Base-by-base conservation (phyloP, 2,113 vertebrate genomes). In the Paralichthys olivaceus region DNA sequence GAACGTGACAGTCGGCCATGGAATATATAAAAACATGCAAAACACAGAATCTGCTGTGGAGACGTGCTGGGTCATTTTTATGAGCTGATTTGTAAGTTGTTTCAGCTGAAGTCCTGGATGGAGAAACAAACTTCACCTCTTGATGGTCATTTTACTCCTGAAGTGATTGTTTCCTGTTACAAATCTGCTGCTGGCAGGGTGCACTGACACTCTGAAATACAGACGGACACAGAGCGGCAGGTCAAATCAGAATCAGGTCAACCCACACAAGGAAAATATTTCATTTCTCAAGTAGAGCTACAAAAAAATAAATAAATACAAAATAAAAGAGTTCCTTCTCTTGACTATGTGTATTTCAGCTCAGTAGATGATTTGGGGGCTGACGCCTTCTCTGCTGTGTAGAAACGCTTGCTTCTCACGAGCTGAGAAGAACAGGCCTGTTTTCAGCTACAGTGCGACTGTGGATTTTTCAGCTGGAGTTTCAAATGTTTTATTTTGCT, bases 121-220 rank as follows among this genome's bases (percentile, higher is more conserved):
- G 40, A 37, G 17, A 80, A 45, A 34, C 51, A 56, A 20, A 15
- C 51, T 70, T 74, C 17, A 32, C 69, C 60, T 76, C 57, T 72
- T 58, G 43, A 55, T 58, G 45, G 59, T 69, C 26, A 57, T 75
- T 83, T 80, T 34, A 55, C 47, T 71, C 28, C 25, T 77, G 64
- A 81, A 81, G 80, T 74, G 82, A 87, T 85, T 73, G 56, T 75
- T 87, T 91, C 88, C 85, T 86, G 80, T 76, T 74, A 26, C 65
- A 45, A 12, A 59, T 58, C 56, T 75, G 75, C 57, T 66, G 29
- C 66, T 80, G 72, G 32, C 62, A 64, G n/a, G 49, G n/a, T n/a
- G 34, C 23, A 6, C 68, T 28, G 67, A 63, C 72, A 72, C 28
- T 64, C 34, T 37, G 63, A n/a, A n/a, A n/a, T n/a, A 72, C 19